Evolutionary conservation across 2,113 vertebrate genomes (phyloP).

Genomic region (Sylvilagus bachmani): DNA sequence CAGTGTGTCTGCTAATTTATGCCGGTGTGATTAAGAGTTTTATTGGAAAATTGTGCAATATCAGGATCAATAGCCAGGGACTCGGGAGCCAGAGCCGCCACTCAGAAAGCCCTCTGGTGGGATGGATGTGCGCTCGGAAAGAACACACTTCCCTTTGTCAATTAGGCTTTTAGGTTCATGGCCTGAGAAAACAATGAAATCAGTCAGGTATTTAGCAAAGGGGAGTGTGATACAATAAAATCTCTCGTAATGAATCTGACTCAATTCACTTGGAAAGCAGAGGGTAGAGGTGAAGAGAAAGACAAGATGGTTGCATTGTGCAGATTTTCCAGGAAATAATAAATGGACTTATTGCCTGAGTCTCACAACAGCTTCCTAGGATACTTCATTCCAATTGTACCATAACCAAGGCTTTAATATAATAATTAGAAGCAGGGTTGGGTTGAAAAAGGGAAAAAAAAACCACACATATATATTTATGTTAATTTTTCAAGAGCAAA

Average conservation of each 20-base stretch:
- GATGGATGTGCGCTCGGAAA: conserved; percentile 52
- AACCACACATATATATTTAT: not conserved
- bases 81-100: conserved; percentile 37
- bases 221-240: conserved; percentile 60
- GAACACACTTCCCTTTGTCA: conserved; percentile 61
- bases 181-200: conserved; percentile 75
- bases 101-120: not conserved
- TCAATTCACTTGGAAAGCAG: conserved; percentile 60
- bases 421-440: conserved; percentile 30
- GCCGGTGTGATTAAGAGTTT: conserved; percentile 66
- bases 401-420: conserved; percentile 45
- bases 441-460: not conserved
- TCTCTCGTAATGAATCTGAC: conserved; percentile 41
- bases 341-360: conserved; percentile 30
- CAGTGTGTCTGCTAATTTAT: conserved; percentile 48
- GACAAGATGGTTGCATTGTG: conserved; percentile 32
- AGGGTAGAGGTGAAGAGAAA: conserved; percentile 56
- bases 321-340: conserved; percentile 56
- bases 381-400: conserved; percentile 48
- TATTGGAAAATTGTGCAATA: conserved; percentile 67
- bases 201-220: conserved; percentile 76
- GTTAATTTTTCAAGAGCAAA: conserved; percentile 32
- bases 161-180: conserved; percentile 72
- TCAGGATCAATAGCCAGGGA: conserved; percentile 60
- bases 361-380: conserved; percentile 25